Base-by-base conservation (phyloP, 1,140 invertebrate species). In the Drosophila leontia region DNA sequence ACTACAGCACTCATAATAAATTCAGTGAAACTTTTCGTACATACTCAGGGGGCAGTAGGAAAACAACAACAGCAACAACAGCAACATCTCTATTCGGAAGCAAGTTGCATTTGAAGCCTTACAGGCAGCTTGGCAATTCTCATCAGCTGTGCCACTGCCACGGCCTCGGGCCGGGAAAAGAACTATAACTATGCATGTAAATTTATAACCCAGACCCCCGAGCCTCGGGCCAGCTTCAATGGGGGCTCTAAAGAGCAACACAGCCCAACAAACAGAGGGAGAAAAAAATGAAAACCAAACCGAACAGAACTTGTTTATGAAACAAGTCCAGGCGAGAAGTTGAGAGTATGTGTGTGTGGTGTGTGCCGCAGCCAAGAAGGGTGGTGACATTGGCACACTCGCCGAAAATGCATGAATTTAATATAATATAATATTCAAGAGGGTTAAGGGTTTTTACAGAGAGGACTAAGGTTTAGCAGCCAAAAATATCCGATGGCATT, bases 1-100 rank as follows among this genome's bases (percentile, higher is more conserved):
- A 80, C 76, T 78, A 80, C 80, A 88, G 74, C 79, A 60, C 74
- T 87, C 80, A 80, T 88, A 87, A 87, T 87, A 87, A 83, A 87
- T 87, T 88, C 84, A 77, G 68, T 55, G 55, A 74, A 87, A 78
- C 78, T 75, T 88, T 87, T 84, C 26, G 59, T 77, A 78, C 75
- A 87, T 68, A 58, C 83, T 77, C 57, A 70, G 75, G 37, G 37
- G 65, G 51, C 75, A 70, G 69, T 57, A 71, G 79, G 62, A 23
- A 41, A 39, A 61, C 17, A 55, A 39, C 53, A 39, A 15, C 3
- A 50, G 13, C 7, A 57, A 74, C 75, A 51, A 65, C 50, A 72
- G 48, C 71, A 58, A 72, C 77, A 70, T 55, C 50, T 37, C 15
- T 45, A 50, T 68, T 37, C 61, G 23, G 4, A 23, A 60, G 70